Conservation (phyloP, 30 jellyfish, hydroid and myxozoan genomes). For the Pseudorhiza aurosa region DNA sequence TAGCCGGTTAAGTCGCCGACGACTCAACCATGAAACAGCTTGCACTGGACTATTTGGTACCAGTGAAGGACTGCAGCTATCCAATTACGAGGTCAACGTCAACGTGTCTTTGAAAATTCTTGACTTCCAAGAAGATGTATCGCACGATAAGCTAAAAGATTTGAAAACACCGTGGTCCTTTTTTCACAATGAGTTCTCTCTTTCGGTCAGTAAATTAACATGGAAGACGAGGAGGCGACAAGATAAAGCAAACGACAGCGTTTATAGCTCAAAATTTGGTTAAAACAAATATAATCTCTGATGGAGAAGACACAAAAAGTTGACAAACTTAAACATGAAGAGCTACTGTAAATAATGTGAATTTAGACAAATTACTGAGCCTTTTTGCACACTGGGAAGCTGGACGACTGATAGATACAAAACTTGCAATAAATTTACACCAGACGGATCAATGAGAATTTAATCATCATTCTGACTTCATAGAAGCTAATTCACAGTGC, state of each 20-base stretch:
- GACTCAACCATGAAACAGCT: too few relatives aligned
- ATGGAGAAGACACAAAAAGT: slow-evolving; percentile 60
- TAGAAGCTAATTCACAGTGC: background rate
- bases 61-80: too few relatives aligned
- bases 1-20: too few relatives aligned
- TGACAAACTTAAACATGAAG: slow-evolving; percentile 65
- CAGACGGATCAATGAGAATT: too few relatives aligned
- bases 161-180: too few relatives aligned
- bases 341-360: slow-evolving; percentile 44
- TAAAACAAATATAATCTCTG: slow-evolving; percentile 50
- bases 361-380: slow-evolving; percentile 61
- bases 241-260: background rate
- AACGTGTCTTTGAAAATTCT: too few relatives aligned
- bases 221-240: background rate
- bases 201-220: background rate
- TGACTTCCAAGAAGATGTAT: too few relatives aligned
- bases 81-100: too few relatives aligned
- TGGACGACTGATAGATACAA: slow-evolving; percentile 17
- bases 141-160: too few relatives aligned
- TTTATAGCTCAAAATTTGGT: slow-evolving; percentile 43
- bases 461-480: slow-evolving; percentile 10
- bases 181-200: too few relatives aligned
- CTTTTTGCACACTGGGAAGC: slow-evolving; percentile 45
- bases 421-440: slow-evolving; percentile 3
- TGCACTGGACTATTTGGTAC: too few relatives aligned